Conservation (phyloP, 2,888 invertebrate species). For the Nysson spinosus region DNA sequence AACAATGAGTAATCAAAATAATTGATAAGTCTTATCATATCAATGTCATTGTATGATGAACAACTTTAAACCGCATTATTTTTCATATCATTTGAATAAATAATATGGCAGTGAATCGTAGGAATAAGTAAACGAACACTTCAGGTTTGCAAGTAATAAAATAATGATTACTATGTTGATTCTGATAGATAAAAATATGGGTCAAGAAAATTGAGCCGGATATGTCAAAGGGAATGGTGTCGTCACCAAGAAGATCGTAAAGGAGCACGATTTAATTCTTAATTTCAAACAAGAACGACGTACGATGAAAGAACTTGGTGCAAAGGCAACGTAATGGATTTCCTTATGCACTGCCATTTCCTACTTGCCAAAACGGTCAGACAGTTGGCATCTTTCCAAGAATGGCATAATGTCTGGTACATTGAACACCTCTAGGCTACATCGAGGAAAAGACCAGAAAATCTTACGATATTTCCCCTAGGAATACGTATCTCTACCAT, state of each 20-base stretch:
- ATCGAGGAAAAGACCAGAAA: conserved; percentile 30
- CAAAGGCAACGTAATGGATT: conserved; percentile 41
- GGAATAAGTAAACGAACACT: too few relatives aligned
- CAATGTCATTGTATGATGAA: too few relatives aligned
- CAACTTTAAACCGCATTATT: too few relatives aligned
- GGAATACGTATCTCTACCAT: too few relatives aligned
- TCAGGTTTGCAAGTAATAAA: too few relatives aligned
- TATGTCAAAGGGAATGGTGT: background rate
- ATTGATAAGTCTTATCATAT: too few relatives aligned
- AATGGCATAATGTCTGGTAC: conserved; percentile 57
- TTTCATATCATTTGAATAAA: too few relatives aligned
- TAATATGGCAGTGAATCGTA: too few relatives aligned
- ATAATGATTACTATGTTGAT: too few relatives aligned
- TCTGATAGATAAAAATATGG: too few relatives aligned
- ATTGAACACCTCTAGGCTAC: conserved; percentile 39
- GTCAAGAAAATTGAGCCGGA: background rate
- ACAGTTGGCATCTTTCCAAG: conserved; percentile 58
- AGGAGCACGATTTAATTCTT: conserved; percentile 2
- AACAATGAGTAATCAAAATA: too few relatives aligned
- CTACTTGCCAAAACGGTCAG: conserved; percentile 48
- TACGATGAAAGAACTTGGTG: background rate
- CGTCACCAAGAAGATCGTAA: conserved; percentile 12
- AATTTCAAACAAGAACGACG: background rate
- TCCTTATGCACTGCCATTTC: conserved; percentile 37
- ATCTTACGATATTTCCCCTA: conserved; percentile 11